phyloP scores from a whole-genome alignment of 2,113 vertebrate species.

The Conger conger region DNA sequence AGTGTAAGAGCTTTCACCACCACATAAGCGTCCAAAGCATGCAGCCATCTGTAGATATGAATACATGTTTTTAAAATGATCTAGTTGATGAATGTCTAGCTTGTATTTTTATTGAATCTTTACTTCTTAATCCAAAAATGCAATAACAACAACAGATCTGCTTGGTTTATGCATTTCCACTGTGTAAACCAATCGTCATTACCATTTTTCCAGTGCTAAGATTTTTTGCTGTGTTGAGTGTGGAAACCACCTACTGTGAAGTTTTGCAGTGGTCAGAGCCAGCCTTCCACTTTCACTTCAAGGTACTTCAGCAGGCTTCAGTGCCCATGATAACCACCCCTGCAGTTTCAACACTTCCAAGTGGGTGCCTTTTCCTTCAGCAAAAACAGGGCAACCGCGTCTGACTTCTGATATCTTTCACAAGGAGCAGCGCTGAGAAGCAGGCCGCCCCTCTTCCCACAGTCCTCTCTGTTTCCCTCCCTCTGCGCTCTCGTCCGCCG shows the following conservation, averaged over 20 bases:
- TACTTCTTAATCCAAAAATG: not conserved
- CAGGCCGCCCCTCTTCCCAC: constrained; percentile 14
- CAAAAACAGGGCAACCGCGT: not conserved
- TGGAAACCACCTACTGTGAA: not conserved
- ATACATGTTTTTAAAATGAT: not conserved
- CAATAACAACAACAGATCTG: not conserved
- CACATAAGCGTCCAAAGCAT: not conserved
- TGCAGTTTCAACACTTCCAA: not conserved
- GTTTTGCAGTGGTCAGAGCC: not conserved
- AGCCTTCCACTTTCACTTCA: not conserved
- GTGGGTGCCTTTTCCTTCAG: not conserved
- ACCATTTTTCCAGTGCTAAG: not conserved
- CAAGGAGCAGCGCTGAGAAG: constrained; percentile 27
- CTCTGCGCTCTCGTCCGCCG: constrained; percentile 16
- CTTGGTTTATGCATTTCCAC: not conserved
- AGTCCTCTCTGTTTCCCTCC: constrained; percentile 21
- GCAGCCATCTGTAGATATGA: not conserved
- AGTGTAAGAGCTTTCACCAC: not conserved
- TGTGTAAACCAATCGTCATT: not conserved
- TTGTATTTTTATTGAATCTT: not conserved
- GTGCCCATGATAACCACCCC: not conserved
- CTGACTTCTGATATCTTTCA: not conserved
- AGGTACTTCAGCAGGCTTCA: not conserved
- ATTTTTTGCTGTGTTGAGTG: not conserved
- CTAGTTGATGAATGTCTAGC: not conserved